Evolutionary conservation across 2,113 vertebrate genomes (phyloP), one percentile per base, ranked within the genome.

Genomic region (Panurus biarmicus): DNA sequence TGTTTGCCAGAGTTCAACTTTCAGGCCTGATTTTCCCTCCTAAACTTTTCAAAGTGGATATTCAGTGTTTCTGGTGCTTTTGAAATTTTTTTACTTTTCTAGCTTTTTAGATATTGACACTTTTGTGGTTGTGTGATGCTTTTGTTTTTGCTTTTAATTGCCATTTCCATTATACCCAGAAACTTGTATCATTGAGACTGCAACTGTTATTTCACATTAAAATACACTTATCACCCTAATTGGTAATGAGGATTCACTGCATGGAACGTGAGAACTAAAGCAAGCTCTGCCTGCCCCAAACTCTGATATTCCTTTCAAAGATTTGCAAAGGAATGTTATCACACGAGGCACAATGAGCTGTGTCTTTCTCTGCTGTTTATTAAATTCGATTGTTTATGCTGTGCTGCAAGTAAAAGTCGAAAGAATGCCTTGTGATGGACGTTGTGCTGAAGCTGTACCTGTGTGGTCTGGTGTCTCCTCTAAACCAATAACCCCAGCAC

Each of bases 221-320:
- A 88, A 96, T 60, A 77, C 75, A 90, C 57, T 94, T 95, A 93
- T 88, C 90, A 69, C 65, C 42, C 82, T 95, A 81, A 85, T 70
- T 83, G 89, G 51, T 74, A 88, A 90, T 71, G 71, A 95, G 82
- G 65, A 83, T 93, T 90, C 93, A 50, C 75, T 74, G 72, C 64
- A 36, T 80, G 85, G 56, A 88, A 88, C 2, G 0, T 57, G 66
- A 91, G 73, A 75, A 72, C 80, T 91, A 71, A 80, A 86, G 64
- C 67, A 71, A 84, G 69, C 65, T 83, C 69, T 81, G 69, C 60
- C 72, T 81, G 82, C 69, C 75, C 75, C 36, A 60, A 86, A 66
- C 79, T 48, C 75, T 66, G 40, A 90, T 77, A 85, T 9, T 67
- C 53, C 72, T 84, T 90, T 80, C 16, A 2, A 83, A 94, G 78